Base-by-base conservation (phyloP, 2,888 invertebrate species). In the Amorpha juglandis region DNA sequence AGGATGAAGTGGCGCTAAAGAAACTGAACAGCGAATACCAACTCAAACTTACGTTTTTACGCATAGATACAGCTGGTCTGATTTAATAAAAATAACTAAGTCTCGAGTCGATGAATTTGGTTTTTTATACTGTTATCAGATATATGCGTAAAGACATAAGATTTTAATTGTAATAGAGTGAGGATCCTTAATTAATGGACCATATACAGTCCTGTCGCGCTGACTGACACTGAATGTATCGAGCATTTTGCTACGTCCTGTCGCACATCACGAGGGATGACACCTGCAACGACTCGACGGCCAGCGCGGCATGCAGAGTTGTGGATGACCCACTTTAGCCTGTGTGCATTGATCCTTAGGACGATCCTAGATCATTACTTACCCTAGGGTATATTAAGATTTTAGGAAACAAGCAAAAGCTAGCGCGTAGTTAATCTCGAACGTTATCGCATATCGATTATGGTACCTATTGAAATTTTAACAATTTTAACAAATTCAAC, bases 361-460 rank as follows among this genome's bases (percentile, higher is more conserved):
- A 27, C 42, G 42, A 42, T 42, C 11, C 11, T 45, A 45, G 12
- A 45, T 9, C 42, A 11, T 45, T 45, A 45, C 14, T 45, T 12
- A 45, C 45, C 14, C 45, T 45, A 14, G 11, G 45, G 45, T 45
- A 12, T 45, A 14, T 45, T 45, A 11, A 35, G 53, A 53, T 53
- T 19, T 14, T 52, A 14, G 14, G 19, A 16, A 38, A 19, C 58
- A 38, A 12, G 19, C 42, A 58, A 42, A 58, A 55, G 9, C 11
- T 55, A 55, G 38, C n/a, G 38, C 38, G 16, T 27, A 63, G 33
- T 63, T 63, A 55, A 47, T 47, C 33, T 64, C 47, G 47, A 64
- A 19, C 19, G 33, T 12, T 19, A 45, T 64, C 42, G 35, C 64
- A 64, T 55, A 55, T 64, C 64, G 8, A 33, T 33, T 42, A 52